These are phyloP conservation scores for Echeneis naucrates DNA, from an alignment of 2,797 vertebrate species.

Conservation along the genomic window DNA sequence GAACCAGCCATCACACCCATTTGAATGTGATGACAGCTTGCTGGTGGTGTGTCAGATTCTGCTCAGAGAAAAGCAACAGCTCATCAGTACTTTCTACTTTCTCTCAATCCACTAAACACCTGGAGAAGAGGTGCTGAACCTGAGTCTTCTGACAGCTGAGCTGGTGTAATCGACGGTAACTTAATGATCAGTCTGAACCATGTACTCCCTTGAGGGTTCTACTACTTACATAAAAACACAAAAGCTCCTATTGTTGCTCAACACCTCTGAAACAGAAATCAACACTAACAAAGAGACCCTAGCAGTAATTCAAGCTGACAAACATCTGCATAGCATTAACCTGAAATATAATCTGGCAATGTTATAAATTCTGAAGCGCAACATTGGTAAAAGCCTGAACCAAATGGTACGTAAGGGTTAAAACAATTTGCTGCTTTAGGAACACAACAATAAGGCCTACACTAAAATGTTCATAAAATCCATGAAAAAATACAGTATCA, in stretches of 20 bases:
- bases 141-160: slow-evolving; percentile 7
- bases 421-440: slow-evolving; percentile 64
- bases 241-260: slow-evolving; percentile 45
- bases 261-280: slow-evolving; percentile 53
- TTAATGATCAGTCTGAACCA: slow-evolving; percentile 23
- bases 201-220: slow-evolving; percentile 35
- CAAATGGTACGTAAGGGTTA: slow-evolving; percentile 56
- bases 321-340: slow-evolving; percentile 78
- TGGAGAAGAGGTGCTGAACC: slow-evolving; percentile 11
- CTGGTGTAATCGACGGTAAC: slow-evolving; percentile 32
- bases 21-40: slow-evolving; percentile 62
- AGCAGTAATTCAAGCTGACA: slow-evolving; percentile 58
- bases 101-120: slow-evolving; percentile 26
- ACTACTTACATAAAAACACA: slow-evolving; percentile 51
- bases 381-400: slow-evolving; percentile 63
- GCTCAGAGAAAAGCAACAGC: slow-evolving; percentile 40
- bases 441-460: slow-evolving; percentile 72
- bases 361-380: slow-evolving; percentile 61
- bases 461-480: slow-evolving; percentile 70
- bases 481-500: slow-evolving; percentile 78
- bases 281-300: slow-evolving; percentile 45
- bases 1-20: slow-evolving; percentile 23
- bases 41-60: slow-evolving; percentile 69
- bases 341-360: slow-evolving; percentile 66
- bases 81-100: slow-evolving; percentile 33